Evolutionary conservation across 37 sponge, comb jelly and placozoan genomes (phyloP).

Genomic region (Halisarca cf. caerulea): DNA sequence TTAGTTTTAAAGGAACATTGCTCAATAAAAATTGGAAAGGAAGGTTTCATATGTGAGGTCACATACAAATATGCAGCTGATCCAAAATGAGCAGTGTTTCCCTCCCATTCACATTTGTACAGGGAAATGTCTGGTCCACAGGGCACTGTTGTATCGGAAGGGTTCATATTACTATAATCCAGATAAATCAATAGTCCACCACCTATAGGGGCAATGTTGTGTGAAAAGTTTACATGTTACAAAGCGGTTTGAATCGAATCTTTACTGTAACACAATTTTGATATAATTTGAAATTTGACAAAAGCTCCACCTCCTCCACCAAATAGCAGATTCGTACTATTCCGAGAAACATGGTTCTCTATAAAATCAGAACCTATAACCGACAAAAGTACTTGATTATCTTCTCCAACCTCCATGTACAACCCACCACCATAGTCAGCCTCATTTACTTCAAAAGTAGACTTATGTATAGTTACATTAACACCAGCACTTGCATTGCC

Average conservation of each 20-base stretch:
- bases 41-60: no score
- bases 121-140: no score
- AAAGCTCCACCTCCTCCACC: constrained; percentile 2
- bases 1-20: no score
- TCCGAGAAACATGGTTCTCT: not conserved
- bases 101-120: no score
- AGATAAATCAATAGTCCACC: not conserved
- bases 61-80: not conserved
- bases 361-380: not conserved
- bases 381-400: not conserved
- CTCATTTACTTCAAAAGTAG: not conserved
- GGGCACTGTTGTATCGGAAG: no score
- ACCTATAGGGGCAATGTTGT: not conserved
- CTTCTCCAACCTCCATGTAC: constrained; percentile 11
- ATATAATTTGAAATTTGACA: no score
- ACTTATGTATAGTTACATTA: not conserved
- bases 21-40: no score
- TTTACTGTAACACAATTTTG: no score
- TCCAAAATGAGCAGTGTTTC: not conserved
- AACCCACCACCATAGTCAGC: constrained; percentile 28
- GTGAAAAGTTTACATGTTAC: not conserved
- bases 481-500: constrained; percentile 2
- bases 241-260: no score
- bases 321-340: not conserved
- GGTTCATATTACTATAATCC: no score